Percentiles rank a stretch among this genome's conserved stretches.
Conservation (phyloP, 2,113 vertebrate genomes). For the Brachypodius melanocephalos region DNA sequence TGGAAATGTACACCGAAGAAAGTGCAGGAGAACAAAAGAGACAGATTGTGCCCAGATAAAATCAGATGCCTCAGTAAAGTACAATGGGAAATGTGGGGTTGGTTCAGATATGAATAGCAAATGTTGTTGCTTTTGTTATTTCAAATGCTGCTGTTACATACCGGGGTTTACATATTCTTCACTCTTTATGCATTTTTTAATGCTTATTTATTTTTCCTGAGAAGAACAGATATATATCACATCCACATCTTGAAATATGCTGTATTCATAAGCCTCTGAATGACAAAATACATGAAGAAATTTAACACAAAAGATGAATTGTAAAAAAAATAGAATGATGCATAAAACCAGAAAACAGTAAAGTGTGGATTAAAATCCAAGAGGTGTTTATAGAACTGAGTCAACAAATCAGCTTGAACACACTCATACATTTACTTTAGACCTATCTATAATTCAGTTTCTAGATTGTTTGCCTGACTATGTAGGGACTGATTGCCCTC, state of each 20-base stretch:
- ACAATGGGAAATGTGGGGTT: not conserved
- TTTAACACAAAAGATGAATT: slow-evolving; percentile 45
- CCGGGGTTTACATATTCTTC: not conserved
- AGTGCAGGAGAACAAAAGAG: not conserved
- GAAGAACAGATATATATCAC: slow-evolving; percentile 15
- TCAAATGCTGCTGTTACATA: not conserved
- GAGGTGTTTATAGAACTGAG: slow-evolving; percentile 70
- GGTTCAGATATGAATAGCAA: not conserved
- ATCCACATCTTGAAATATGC: slow-evolving; percentile 19
- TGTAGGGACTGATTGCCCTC: slow-evolving; percentile 22
- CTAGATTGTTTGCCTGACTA: slow-evolving; percentile 60
- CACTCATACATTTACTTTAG: slow-evolving; percentile 63
- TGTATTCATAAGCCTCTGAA: not conserved
- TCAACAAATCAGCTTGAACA: slow-evolving; percentile 63
- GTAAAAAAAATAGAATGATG: not conserved
- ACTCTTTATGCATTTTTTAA: not conserved
- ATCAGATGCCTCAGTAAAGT: not conserved
- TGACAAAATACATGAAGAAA: slow-evolving; percentile 34
- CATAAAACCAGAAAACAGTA: slow-evolving; percentile 33
- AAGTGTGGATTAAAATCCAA: slow-evolving; percentile 55
- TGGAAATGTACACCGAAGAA: not conserved
- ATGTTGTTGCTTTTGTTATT: not conserved
- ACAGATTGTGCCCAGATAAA: not conserved
- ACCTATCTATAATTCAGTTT: slow-evolving; percentile 72
- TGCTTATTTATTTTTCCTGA: not conserved